Base-by-base conservation (phyloP, 2,113 vertebrate genomes). In the Prolemur simus region DNA sequence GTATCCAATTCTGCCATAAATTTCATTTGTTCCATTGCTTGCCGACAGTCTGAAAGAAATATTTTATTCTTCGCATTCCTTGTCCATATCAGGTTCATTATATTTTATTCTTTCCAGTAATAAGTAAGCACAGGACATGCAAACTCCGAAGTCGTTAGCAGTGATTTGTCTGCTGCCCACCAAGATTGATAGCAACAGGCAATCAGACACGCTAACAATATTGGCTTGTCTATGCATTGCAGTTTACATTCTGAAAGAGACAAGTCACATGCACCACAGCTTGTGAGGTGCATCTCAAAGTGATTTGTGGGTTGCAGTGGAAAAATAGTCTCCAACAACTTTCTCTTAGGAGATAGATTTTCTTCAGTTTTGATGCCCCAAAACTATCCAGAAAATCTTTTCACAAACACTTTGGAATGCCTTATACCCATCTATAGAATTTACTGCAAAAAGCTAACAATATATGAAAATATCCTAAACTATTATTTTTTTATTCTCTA, bases 51-150 rank as follows among this genome's bases (percentile, higher is more conserved):
- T 89, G 89, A 96, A 95, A 96, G 89, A 96, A 96, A 93, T 95
- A 97, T 97, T 96, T 97, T 95, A 93, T 96, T 97, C 85, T 47
- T 89, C 25, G 47, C 58, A 90, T 96, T 95, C 92, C 93, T 92
- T 80, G 71, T 93, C 73, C 96, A 83, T 95, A 90, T 94, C 92
- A 84, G 49, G 87, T 97, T 95, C 87, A 58, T 78, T 87, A 89
- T 89, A 83, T 95, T 95, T 96, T 93, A 94, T 87, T 96, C 71
- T 63, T 94, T 96, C 45, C 83, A 68, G 52, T 88, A 93, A 85
- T 78, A 92, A 91, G 68, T 56, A 81, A 92, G 83, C 56, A 49
- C 2, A 42, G 39, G 73, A 66, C 45, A 25, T 47, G 37, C 68
- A 77, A 82, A 93, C 89, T 71, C 93, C 56, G 84, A 87, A 56